Conservation (phyloP, 2,797 vertebrate species). For the Loriculus beryllinus region DNA sequence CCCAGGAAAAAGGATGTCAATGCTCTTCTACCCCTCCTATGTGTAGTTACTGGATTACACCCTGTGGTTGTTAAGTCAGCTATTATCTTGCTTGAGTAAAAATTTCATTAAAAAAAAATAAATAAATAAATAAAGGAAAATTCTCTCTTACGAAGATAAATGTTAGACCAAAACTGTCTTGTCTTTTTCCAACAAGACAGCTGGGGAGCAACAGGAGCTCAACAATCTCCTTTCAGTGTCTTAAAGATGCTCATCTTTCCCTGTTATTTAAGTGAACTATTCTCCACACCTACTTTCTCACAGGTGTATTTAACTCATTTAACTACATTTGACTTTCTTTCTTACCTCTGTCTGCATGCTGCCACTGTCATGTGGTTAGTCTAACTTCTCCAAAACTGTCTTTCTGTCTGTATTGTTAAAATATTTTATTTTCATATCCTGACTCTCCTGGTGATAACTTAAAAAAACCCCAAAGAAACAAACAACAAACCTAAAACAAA, state of each 20-base stretch:
- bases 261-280: background rate
- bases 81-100: background rate
- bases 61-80: background rate
- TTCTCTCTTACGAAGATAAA: background rate
- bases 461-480: background rate
- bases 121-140: background rate
- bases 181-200: background rate
- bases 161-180: background rate
- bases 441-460: background rate
- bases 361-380: background rate
- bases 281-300: background rate
- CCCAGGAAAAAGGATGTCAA: background rate
- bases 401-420: constrained; percentile 17
- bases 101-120: background rate
- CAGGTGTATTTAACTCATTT: background rate
- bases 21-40: background rate
- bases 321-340: constrained; percentile 14
- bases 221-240: background rate
- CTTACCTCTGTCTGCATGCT: background rate
- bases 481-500: background rate
- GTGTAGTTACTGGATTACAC: background rate
- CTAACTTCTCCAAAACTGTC: constrained; percentile 38
- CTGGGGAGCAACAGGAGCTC: background rate
- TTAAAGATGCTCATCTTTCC: background rate
- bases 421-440: constrained; percentile 12